Evolutionary conservation across 2,797 vertebrate species (phyloP), one percentile per base, ranked within the genome.

Genomic region (Liparis tanakae): DNA sequence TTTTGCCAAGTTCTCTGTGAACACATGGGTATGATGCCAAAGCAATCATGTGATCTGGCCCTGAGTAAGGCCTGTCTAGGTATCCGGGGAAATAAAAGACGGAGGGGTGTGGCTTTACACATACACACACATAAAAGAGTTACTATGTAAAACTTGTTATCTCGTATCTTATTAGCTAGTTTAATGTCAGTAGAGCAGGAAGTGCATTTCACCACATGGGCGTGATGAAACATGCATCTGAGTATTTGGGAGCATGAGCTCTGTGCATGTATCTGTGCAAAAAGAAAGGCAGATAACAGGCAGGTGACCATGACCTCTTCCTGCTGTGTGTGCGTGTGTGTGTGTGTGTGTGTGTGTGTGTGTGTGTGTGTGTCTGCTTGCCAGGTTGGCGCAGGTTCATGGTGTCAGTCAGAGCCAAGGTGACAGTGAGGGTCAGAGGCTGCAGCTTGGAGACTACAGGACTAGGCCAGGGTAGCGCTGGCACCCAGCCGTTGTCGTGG

Each of bases 1-100:
- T 25, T 66, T 81, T 91, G 89, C 88, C 92, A 93, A 74, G 77
- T 78, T 87, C 53, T 66, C 76, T 59, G 69, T 70, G 60, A 86
- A 84, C 76, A 87, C 78, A 78, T 54, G 48, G 39, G 33, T 70
- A 56, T 33, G 54, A 63, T 63, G 87, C 87, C 85, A 91, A 89
- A 82, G 69, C 69, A 79, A 78, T 83, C 83, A 88, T 86, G 88
- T 89, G 86, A 82, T 76, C 77, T 83, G 79, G 87, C 87, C 65
- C 70, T 33, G 76, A 69, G 71, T 65, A 25, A 12, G 77, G 72
- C 57, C 54, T 43, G 64, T 71, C 56, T 56, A 73, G 48, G 72
- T 70, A 60, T 85, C 85, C 67, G 22, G 79, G 82, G 78, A 86
- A 83, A 87, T 80, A 80, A 85, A 41, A 79, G 37, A 54, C 50